Conservation (phyloP, 2,113 vertebrate genomes). For the Melanerpes formicivorus region DNA sequence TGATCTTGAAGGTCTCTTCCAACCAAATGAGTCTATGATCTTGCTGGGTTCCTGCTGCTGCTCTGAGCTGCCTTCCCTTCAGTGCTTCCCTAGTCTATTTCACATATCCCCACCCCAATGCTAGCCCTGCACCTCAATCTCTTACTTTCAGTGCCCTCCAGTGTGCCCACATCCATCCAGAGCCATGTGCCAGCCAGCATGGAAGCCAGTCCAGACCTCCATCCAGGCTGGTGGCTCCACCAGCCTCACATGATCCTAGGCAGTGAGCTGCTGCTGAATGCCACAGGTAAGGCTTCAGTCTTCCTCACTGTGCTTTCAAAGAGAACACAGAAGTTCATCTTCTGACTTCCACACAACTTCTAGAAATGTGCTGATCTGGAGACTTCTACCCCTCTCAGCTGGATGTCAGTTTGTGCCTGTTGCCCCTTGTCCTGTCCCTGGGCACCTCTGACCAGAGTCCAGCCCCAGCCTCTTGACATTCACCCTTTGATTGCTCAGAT, state of each 20-base stretch:
- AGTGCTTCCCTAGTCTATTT: background rate
- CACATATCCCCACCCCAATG: background rate
- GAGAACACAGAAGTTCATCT: no score
- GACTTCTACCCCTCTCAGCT: background rate
- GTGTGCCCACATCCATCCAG: background rate
- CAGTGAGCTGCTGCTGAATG: background rate
- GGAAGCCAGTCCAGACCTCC: background rate
- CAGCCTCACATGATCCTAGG: background rate
- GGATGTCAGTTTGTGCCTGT: background rate
- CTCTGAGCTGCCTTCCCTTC: background rate
- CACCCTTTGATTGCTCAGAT: no score
- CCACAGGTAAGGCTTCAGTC: rapidly evolving
- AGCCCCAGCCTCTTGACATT: no score
- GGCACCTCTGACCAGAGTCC: no score
- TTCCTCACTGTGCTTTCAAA: background rate
- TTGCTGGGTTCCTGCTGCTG: background rate
- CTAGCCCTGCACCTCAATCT: background rate
- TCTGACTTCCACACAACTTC: background rate
- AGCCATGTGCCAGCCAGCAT: rapidly evolving
- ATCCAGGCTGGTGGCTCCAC: background rate
- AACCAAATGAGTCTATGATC: background rate
- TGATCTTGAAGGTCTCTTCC: no score
- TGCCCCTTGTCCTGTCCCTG: background rate
- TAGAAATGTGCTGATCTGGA: background rate
- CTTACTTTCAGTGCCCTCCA: background rate